These are phyloP conservation scores for Vulpes lagopus DNA, from an alignment of 2,113 vertebrate species.

Conservation along the genomic window DNA sequence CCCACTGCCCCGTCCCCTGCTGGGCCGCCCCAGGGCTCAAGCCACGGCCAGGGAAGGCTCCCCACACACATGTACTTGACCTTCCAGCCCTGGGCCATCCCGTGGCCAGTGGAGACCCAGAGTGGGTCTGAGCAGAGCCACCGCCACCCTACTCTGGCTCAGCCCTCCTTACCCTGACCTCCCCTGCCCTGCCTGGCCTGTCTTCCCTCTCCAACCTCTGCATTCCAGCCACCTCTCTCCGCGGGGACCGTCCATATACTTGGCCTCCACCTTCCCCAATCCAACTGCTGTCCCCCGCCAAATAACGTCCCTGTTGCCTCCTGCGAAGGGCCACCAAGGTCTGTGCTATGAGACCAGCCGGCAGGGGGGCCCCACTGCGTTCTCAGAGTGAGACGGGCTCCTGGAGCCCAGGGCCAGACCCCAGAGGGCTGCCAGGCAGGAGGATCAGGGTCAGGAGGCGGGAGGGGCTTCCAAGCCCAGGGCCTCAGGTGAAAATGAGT, in stretches of 20 bases:
- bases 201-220: background rate
- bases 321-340: accelerated
- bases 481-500: background rate
- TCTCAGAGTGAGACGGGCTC: background rate
- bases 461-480: background rate
- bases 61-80: background rate
- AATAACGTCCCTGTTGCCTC: accelerated
- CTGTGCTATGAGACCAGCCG: background rate
- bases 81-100: background rate
- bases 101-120: background rate
- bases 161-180: accelerated
- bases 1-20: background rate
- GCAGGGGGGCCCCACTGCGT: background rate
- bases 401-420: background rate
- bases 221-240: background rate
- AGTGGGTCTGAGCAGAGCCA: background rate
- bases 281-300: too few species aligned
- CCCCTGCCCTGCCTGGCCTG: background rate
- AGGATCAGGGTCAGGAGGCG: accelerated
- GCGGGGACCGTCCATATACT: accelerated
- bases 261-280: background rate
- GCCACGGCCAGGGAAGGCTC: background rate
- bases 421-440: background rate
- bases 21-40: background rate
- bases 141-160: too few species aligned